Evolutionary conservation across 2,888 invertebrate genomes (phyloP), one percentile per base, ranked within the genome.

Genomic region (Gastrophysa polygoni): DNA sequence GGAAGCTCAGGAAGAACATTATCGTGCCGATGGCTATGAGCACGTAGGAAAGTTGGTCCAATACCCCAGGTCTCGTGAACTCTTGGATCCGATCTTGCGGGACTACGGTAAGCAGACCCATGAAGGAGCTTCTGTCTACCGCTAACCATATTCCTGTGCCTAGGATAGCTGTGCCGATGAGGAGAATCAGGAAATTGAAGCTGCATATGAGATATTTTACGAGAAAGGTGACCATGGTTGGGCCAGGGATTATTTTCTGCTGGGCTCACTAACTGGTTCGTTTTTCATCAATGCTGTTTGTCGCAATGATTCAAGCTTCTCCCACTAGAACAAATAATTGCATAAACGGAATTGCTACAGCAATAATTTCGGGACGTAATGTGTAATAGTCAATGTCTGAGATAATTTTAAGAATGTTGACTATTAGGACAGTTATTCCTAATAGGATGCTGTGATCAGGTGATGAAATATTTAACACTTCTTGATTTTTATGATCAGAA

Each of bases 181-280:
- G 74, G 77, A 89, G 89, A 81, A 90, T 88, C 68, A 88, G 78
- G 76, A 90, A 89, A 81, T 90, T 90, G 82, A 90, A 88, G 77
- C 89, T 83, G 81, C 89, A 90, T 64, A 90, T 82, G 70, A 89
- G 83, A 82, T 89, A 90, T 82, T 90, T 90, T 76, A 88, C 88
- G 78, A 88, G 82, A 80, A 86, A 87, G 64, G 88, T 46, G 5
- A 63, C 18, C 63, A 63, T 63, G n/a, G 43, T 59, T 28, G 49
- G n/a, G 10, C 5, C 17, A 7, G 16, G 18, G 29, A 49, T 16
- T 14, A 49, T 16, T 24, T n/a, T n/a, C n/a, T n/a, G n/a, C n/a
- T n/a, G n/a, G n/a, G n/a, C n/a, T n/a, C n/a, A n/a, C n/a, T n/a
- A n/a, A n/a, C n/a, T n/a, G n/a, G n/a, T n/a, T n/a, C n/a, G n/a